Base-by-base conservation (phyloP, 2,113 vertebrate genomes). In the Marcusenius ussheri region DNA sequence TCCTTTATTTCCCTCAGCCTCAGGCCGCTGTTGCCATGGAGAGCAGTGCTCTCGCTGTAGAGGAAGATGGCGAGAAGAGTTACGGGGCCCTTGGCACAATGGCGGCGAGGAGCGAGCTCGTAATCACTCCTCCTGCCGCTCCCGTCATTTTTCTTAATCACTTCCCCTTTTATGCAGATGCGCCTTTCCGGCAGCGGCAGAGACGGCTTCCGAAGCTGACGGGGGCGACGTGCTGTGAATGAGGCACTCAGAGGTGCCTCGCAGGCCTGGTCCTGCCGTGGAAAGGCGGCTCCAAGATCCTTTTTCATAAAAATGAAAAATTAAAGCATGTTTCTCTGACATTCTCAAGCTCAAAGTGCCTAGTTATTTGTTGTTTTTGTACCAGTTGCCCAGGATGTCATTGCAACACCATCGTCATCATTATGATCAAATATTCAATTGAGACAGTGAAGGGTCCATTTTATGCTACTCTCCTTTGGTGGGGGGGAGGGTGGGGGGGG, bases 61-160 rank as follows among this genome's bases (percentile, higher is more conserved):
- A 83, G 31, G 83, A 83, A 83, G 88, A 89, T 83, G 88, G 47
- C 19, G 47, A 70, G n/a, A n/a, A n/a, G n/a, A n/a, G 74, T 89
- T 42, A 56, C 8, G 66, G 50, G 70, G 49, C 70, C 70, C 31
- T 21, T 10, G 13, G 70, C 46, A 39, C 80, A 89, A 83, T 83
- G 70, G 31, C 70, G 80, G 47, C 17, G 74, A 53, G 51, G 15
- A 83, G 74, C 66, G 13, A 6, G 31, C 27, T 83, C 27, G 49
- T 89, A 83, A 89, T 89, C 50, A 35, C 47, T 89, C 70, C 42
- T 49, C 24, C 62, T 50, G 51, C 53, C 39, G 39, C n/a, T 62
- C 58, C 56, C 42, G 51, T 62, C 39, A 24, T 77, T 77, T 89
- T 49, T 74, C 56, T 89, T 89, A 89, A 89, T 89, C 62, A 31